phyloP scores from a whole-genome alignment of 2,113 vertebrate species.

The Larimichthys polyactis region DNA sequence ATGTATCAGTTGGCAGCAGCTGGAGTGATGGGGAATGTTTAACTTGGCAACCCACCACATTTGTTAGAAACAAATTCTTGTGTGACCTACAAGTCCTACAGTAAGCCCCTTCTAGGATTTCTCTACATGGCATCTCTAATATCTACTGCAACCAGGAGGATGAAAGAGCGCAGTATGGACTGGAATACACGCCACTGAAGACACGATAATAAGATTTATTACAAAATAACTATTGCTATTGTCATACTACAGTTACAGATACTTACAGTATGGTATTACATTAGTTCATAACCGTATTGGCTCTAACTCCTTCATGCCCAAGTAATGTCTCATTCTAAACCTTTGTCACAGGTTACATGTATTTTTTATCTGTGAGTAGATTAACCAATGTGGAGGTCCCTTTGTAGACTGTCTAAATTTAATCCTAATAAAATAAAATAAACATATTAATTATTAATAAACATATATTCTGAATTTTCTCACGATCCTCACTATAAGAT shows the following conservation, averaged over 20 bases:
- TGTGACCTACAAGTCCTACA: slow-evolving; percentile 11
- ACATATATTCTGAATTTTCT: not conserved
- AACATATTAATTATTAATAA: not conserved
- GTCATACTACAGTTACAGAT: not conserved
- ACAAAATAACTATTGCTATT: not conserved
- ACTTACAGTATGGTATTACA: not conserved
- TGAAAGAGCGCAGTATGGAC: not conserved
- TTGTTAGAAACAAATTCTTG: not conserved
- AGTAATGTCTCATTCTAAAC: not conserved
- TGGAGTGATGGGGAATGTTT: slow-evolving; percentile 23
- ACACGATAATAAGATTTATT: not conserved
- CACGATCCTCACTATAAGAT: slow-evolving; percentile 17
- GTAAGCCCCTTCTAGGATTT: not conserved
- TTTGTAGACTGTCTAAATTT: too few species aligned
- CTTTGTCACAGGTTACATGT: too few species aligned
- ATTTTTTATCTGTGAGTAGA: too few species aligned
- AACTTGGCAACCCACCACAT: slow-evolving; percentile 20
- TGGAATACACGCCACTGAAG: not conserved
- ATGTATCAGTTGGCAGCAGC: slow-evolving; percentile 27
- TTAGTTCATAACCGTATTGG: not conserved
- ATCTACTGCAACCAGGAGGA: not conserved
- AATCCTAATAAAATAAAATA: not conserved
- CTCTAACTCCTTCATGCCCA: not conserved
- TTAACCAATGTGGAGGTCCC: too few species aligned
- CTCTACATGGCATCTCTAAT: not conserved